Conservation (phyloP, 2,797 vertebrate genomes). For the Semaprochilodus insignis region DNA sequence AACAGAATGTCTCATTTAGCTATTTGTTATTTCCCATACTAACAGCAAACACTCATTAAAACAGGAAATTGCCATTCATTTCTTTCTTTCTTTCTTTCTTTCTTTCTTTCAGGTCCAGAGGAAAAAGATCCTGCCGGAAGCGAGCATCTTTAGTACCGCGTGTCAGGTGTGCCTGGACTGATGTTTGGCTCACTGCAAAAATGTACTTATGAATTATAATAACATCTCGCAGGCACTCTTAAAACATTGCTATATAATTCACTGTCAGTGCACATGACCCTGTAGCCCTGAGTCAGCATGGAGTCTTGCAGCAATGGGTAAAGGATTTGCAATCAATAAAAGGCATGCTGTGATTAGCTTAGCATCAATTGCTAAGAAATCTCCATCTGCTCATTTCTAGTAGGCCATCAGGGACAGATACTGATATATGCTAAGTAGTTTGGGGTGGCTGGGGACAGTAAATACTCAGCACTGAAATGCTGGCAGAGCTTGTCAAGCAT, state of each 20-base stretch:
- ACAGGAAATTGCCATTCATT: slow-evolving; percentile 43
- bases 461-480: too few relatives aligned
- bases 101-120: background rate
- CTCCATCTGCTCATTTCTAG: too few relatives aligned
- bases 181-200: background rate
- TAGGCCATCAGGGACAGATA: too few relatives aligned
- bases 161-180: background rate
- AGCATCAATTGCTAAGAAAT: too few relatives aligned
- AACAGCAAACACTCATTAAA: slow-evolving; percentile 43
- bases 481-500: too few relatives aligned
- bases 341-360: too few relatives aligned
- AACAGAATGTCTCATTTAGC: slow-evolving; percentile 46
- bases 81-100: background rate
- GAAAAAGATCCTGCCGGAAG: background rate
- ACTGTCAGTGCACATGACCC: too few relatives aligned
- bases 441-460: too few relatives aligned
- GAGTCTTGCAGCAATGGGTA: too few relatives aligned
- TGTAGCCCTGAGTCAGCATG: too few relatives aligned
- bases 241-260: background rate
- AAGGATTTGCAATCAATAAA: too few relatives aligned
- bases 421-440: too few relatives aligned
- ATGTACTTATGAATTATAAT: background rate
- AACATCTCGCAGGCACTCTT: background rate
- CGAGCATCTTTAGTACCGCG: background rate
- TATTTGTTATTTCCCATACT: slow-evolving; percentile 43